Conservation (phyloP, 2,797 vertebrate species). For the Rostrhamus sociabilis region DNA sequence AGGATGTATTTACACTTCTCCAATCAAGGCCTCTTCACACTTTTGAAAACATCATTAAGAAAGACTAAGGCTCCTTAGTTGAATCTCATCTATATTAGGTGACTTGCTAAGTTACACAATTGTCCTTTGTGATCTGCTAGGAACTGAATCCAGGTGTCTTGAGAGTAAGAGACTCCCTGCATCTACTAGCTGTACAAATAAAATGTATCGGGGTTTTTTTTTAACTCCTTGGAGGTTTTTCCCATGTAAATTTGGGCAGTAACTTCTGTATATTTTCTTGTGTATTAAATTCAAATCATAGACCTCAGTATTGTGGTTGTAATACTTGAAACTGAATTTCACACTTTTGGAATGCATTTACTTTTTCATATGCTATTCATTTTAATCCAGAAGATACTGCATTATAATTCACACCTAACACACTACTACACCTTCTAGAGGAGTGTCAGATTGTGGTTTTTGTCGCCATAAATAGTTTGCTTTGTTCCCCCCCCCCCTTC, state of each 20-base stretch:
- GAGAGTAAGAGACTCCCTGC: neutral
- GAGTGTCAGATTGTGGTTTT: neutral
- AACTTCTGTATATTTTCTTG: neutral
- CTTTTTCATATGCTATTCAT: neutral
- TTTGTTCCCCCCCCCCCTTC: neutral
- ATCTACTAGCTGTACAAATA: neutral
- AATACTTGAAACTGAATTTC: neutral
- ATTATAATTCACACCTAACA: neutral
- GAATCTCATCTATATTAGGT: neutral
- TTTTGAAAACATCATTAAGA: constrained; percentile 24
- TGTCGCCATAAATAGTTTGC: neutral
- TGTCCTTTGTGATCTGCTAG: constrained; percentile 6
- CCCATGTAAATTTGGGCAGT: neutral
- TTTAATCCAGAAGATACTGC: neutral
- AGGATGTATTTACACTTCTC: constrained; percentile 7
- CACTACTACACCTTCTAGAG: neutral
- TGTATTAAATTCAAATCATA: neutral
- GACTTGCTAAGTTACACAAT: neutral
- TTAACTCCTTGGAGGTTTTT: neutral
- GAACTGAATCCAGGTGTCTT: constrained; percentile 21
- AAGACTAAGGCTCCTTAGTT: neutral
- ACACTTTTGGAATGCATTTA: neutral
- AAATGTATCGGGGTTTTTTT: neutral
- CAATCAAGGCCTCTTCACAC: neutral
- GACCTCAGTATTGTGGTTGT: neutral